Conservation (phyloP, 2,113 vertebrate genomes). For the Erythrocercus mccallii region DNA sequence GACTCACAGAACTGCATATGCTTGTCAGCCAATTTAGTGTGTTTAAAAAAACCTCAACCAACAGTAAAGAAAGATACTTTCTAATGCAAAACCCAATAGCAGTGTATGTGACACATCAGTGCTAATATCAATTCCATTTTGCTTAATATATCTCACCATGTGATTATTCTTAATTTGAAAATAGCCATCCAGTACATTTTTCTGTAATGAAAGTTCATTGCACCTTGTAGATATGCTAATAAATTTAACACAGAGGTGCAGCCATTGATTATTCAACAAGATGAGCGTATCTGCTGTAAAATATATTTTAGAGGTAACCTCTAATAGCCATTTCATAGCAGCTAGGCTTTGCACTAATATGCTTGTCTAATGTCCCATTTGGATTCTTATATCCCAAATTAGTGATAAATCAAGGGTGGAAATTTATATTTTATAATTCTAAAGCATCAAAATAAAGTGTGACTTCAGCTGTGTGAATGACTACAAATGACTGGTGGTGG, state of each 20-base stretch:
- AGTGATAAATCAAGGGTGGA: slow-evolving; percentile 46
- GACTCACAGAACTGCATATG: not conserved
- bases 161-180: slow-evolving; percentile 57
- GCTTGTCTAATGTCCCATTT: slow-evolving; percentile 57
- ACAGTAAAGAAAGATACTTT: not conserved
- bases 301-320: slow-evolving; percentile 46
- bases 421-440: slow-evolving; percentile 50
- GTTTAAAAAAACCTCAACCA: not conserved
- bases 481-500: not conserved
- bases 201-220: slow-evolving; percentile 41
- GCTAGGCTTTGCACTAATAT: slow-evolving; percentile 41
- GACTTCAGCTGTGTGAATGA: not conserved
- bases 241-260: slow-evolving; percentile 47
- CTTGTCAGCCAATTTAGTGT: not conserved
- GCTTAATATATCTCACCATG: slow-evolving; percentile 19
- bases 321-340: slow-evolving; percentile 42
- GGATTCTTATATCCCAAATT: slow-evolving; percentile 45
- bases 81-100: not conserved
- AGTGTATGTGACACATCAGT: slow-evolving; percentile 41
- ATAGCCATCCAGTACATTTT: slow-evolving; percentile 29
- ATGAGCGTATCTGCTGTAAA: slow-evolving; percentile 33
- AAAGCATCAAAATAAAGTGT: slow-evolving; percentile 36
- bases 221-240: slow-evolving; percentile 50
- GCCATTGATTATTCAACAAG: slow-evolving; percentile 50
- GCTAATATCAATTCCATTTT: slow-evolving; percentile 32